phyloP scores from a whole-genome alignment of 2,888 invertebrate genomes.

The Caenorhabditis wallacei region DNA sequence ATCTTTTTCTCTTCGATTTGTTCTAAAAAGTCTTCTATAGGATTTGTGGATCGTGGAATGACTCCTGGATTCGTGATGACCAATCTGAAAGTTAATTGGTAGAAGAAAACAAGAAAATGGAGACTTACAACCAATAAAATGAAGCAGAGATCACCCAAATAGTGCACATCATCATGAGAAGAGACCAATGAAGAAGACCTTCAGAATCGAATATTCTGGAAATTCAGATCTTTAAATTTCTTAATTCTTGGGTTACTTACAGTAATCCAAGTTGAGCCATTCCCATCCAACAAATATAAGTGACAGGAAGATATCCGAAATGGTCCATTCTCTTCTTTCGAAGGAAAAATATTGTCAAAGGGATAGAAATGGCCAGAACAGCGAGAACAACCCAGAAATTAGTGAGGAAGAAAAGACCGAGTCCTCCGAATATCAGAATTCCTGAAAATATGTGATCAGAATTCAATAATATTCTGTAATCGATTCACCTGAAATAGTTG shows the following conservation, averaged over 20 bases:
- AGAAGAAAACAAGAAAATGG: neutral
- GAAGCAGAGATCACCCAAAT: conserved; percentile 42
- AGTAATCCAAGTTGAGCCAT: conserved; percentile 42
- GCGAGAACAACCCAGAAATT: conserved; percentile 42
- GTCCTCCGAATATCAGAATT: neutral
- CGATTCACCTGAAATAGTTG: conserved; percentile 21
- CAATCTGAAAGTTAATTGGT: conserved; percentile 32
- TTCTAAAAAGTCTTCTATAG: conserved; percentile 22
- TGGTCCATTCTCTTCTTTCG: conserved; percentile 32
- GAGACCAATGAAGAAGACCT: conserved; percentile 48
- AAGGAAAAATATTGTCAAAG: conserved; percentile 2
- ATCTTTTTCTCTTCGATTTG: conserved; percentile 23
- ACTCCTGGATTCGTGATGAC: conserved; percentile 51
- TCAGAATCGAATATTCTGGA: conserved; percentile 53
- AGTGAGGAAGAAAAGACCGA: conserved; percentile 24
- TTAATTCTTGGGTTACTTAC: conserved; percentile 15
- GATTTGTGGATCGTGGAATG: conserved; percentile 10
- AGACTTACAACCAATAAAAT: conserved; percentile 42
- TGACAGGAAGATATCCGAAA: conserved; percentile 40
- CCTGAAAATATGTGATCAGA: no score
- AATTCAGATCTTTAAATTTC: neutral
- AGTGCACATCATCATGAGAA: conserved; percentile 31
- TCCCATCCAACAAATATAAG: conserved; percentile 57
- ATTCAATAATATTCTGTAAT: neutral
- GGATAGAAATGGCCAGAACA: neutral